A percentile compares a stretch with the other conserved stretches of the same genome.
These are phyloP conservation scores for Ctena decussata DNA, from an alignment of 2,888 invertebrate genomes.

Conservation along the genomic window DNA sequence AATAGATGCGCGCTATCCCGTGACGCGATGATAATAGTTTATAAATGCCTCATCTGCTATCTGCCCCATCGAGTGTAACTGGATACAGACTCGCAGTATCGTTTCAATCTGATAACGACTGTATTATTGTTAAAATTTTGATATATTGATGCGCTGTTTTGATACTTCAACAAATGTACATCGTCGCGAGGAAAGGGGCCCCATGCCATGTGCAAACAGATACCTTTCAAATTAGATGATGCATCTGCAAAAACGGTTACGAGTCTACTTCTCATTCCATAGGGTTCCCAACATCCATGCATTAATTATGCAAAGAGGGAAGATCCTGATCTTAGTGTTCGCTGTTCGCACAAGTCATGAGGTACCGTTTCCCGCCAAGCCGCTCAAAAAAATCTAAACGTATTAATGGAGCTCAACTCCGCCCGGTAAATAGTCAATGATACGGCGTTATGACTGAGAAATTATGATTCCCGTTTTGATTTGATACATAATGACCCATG, in stretches of 20 bases:
- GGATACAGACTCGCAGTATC: constrained; percentile 4
- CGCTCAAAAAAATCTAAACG: no score
- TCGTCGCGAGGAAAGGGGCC: no score
- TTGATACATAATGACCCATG: neutral
- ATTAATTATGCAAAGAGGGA: no score
- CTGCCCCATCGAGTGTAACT: neutral
- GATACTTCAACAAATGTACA: neutral
- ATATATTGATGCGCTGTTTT: constrained; percentile 6
- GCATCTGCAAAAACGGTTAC: no score
- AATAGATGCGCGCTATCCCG: constrained; percentile 16
- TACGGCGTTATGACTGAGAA: neutral
- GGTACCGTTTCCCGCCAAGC: no score
- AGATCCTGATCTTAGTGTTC: no score
- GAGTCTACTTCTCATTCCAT: no score
- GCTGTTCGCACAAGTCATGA: no score
- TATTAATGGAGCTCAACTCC: neutral
- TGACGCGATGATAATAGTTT: constrained; percentile 5
- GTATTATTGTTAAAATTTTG: constrained; percentile 12
- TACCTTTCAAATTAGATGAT: no score
- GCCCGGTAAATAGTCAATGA: constrained; percentile 16
- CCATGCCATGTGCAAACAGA: no score
- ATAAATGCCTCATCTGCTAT: constrained; percentile 32
- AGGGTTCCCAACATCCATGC: no score
- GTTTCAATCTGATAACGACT: neutral
- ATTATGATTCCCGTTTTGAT: neutral